A percentile compares a stretch with the other conserved stretches of the same genome.
Conservation (phyloP, 2,797 vertebrate species). For the Dermochelys coriacea region DNA sequence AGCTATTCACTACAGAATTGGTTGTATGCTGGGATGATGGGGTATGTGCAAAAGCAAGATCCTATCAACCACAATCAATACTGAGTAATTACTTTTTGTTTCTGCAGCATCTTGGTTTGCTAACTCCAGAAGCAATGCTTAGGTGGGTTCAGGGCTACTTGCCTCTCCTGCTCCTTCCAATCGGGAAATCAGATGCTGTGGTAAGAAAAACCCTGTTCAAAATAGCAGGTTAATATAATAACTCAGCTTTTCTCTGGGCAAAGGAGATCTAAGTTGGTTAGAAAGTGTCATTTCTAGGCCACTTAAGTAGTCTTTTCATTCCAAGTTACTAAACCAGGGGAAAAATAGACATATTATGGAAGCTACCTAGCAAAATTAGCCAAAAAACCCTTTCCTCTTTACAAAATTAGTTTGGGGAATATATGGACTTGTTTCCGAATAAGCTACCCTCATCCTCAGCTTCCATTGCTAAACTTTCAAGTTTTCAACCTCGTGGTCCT, state of each 20-base stretch:
- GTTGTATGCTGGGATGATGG: not conserved
- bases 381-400: not conserved
- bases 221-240: not conserved
- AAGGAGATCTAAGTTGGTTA: not conserved
- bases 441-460: not conserved
- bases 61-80: not conserved
- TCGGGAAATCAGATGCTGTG: not conserved
- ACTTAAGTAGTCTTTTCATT: not conserved
- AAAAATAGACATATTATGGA: not conserved
- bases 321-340: not conserved
- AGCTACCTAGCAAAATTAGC: not conserved
- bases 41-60: not conserved
- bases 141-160: not conserved
- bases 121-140: not conserved
- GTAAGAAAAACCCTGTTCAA: not conserved
- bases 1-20: not conserved
- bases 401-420: too few species aligned
- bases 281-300: not conserved
- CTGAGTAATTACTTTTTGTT: not conserved
- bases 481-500: not conserved
- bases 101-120: not conserved
- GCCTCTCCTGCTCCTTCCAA: not conserved
- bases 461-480: not conserved
- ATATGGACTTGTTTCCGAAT: too few species aligned
- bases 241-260: not conserved